These are phyloP conservation scores for Callipepla squamata DNA, from an alignment of 2,113 vertebrate species.

Conservation along the genomic window DNA sequence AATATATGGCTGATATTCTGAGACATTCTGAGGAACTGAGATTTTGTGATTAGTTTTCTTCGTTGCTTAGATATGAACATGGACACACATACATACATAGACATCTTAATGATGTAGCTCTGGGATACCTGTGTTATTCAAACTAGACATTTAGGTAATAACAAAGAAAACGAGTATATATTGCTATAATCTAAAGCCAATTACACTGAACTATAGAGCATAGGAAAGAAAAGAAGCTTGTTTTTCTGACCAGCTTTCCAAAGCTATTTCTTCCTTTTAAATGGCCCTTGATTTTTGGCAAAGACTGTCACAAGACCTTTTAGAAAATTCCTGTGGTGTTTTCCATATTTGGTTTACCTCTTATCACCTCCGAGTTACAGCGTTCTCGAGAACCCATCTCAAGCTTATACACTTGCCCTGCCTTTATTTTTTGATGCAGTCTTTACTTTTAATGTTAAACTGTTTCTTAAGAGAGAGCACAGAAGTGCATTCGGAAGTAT, in stretches of 20 bases:
- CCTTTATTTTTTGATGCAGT: not conserved
- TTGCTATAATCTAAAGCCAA: not conserved
- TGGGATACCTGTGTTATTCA: not conserved
- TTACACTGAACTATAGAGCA: not conserved
- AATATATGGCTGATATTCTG: not conserved
- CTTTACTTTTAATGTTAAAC: not conserved
- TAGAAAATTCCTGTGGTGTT: not conserved
- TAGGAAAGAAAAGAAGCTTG: not conserved
- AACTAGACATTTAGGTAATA: not conserved
- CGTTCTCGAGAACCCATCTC: not conserved
- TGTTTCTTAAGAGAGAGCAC: not conserved
- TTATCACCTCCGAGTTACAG: not conserved
- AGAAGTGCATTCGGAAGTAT: not conserved
- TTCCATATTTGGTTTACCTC: conserved; percentile 8
- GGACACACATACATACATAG: not conserved
- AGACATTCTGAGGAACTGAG: not conserved
- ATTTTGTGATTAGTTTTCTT: not conserved
- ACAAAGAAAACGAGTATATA: conserved; percentile 23
- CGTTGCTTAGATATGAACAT: not conserved
- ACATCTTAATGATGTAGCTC: not conserved
- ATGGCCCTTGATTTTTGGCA: not conserved
- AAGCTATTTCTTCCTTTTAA: conserved; percentile 11
- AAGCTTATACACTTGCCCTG: not conserved
- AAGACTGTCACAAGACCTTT: not conserved
- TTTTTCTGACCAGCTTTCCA: not conserved